phyloP scores from a whole-genome alignment of 2,113 vertebrate species.

The Lepisosteus oculatus region DNA sequence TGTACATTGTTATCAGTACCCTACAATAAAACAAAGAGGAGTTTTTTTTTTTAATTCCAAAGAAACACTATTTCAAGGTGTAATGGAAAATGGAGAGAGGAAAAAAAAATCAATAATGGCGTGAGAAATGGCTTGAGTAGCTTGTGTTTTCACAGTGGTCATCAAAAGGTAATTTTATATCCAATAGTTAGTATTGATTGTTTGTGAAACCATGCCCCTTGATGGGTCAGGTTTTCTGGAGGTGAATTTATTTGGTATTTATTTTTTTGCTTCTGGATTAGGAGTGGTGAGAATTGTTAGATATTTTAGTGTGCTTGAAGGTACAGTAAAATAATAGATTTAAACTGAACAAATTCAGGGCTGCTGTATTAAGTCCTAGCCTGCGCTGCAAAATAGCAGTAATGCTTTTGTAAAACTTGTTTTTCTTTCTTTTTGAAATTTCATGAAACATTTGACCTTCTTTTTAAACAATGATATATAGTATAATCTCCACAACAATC shows the following conservation, averaged over 20 bases:
- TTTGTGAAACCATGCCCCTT: constrained; percentile 58
- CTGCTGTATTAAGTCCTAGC: too few relatives aligned
- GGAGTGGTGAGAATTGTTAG: constrained; percentile 54
- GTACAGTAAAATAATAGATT: constrained; percentile 42
- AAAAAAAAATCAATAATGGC: constrained; percentile 73
- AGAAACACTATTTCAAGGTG: constrained; percentile 46
- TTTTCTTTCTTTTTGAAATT: too few relatives aligned
- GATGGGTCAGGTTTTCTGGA: constrained; percentile 53
- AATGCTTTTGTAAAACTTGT: too few relatives aligned
- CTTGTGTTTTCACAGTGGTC: constrained; percentile 75
- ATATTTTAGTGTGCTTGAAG: constrained; percentile 59
- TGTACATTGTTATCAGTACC: too few relatives aligned
- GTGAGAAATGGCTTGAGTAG: constrained; percentile 67
- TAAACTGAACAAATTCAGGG: neutral
- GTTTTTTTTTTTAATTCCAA: constrained; percentile 28
- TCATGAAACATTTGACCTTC: too few relatives aligned
- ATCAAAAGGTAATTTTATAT: constrained; percentile 91
- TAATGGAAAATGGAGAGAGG: constrained; percentile 41
- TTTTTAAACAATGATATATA: too few relatives aligned
- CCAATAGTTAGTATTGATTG: constrained; percentile 82
- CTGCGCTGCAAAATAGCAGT: too few relatives aligned
- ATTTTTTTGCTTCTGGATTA: constrained; percentile 65
- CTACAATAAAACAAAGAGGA: constrained; percentile 13
- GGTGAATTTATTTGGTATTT: constrained; percentile 59
- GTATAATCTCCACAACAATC: too few relatives aligned